Evolutionary conservation across 2,797 vertebrate species (phyloP), one percentile per base, ranked within the genome.

Genomic region (Crocodylus rhombifer): DNA sequence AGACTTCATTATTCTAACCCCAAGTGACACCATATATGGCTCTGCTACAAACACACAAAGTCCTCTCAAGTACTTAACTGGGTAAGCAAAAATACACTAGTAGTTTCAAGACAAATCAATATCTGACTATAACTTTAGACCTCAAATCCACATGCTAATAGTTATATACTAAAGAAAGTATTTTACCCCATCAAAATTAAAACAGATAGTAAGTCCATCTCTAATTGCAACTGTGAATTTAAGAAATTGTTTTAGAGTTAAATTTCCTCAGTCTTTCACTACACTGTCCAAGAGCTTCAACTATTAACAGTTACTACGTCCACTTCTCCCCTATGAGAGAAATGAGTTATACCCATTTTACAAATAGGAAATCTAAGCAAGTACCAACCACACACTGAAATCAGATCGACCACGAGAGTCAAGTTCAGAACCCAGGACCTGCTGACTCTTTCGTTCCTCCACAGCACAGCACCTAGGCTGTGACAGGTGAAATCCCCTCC

Each of bases 11-110:
- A 25, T 62, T 61, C 36, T 55, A 20, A 86, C 6, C 62, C 33
- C 1, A 1, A n/a, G 0, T 62, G 7, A 56, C 8, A 0, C 51
- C 51, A 12, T 28, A 56, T 16, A 71, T 28, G 17, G 28, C 0
- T 20, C 6, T 4, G 3, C 6, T 26, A 30, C 15, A 78, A 75
- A 13, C 4, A 33, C 77, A 23, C 83, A 78, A 86, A 51, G 42
- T 51, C 9, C 42, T 51, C 42, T 51, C 42, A 11, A 51, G 42
- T 51, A 51, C 42, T 51, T 51, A 51, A 51, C 42, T 51, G 42
- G 42, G 5, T 14, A 20, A 65, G 80, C 23, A 36, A 76, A 75
- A 73, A 85, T 77, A 42, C 5, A 2, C 0, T 2, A 71, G 25
- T 2, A 55, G 3, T 87, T 91, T 82, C 55, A 5, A 89, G 84